Percentiles rank a stretch among this genome's conserved stretches.
Conservation (phyloP, 2,113 vertebrate genomes). For the Gymnarchus niloticus region DNA sequence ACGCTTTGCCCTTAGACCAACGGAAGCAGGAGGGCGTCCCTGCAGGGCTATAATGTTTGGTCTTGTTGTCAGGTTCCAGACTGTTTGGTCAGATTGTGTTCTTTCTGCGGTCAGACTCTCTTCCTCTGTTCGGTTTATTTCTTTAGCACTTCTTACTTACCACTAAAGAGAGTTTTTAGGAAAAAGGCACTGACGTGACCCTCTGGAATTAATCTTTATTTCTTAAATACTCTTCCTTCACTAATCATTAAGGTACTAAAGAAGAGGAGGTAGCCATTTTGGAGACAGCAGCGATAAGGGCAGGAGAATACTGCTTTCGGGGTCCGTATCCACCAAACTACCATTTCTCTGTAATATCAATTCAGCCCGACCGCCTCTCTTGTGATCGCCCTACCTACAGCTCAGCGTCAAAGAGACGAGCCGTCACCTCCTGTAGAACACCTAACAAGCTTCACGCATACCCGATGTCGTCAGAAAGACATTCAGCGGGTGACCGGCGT, state of each 20-base stretch:
- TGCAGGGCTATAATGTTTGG: not conserved
- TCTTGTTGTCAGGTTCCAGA: not conserved
- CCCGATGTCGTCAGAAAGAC: not conserved
- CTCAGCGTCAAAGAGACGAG: not conserved
- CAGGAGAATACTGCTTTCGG: not conserved
- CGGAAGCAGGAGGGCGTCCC: not conserved
- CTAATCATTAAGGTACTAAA: slow-evolving; percentile 7
- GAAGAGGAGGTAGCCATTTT: slow-evolving; percentile 20
- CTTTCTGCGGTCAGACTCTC: not conserved
- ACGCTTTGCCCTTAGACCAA: not conserved
- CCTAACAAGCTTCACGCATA: not conserved
- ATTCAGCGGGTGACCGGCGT: not conserved
- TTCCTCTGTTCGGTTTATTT: not conserved
- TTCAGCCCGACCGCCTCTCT: not conserved
- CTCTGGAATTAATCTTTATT: slow-evolving; percentile 16
- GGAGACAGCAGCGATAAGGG: slow-evolving; percentile 13
- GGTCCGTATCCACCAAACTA: not conserved
- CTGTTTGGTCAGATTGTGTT: not conserved
- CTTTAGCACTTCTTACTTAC: not conserved
- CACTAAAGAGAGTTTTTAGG: slow-evolving; percentile 35
- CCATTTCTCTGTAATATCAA: not conserved
- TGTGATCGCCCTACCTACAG: not conserved
- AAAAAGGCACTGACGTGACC: slow-evolving; percentile 56
- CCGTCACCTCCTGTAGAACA: not conserved
- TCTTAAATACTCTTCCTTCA: not conserved